Percentiles rank a stretch among this genome's conserved stretches.
Conservation (phyloP, 2,888 invertebrate species). For the Tetropium fuscum region DNA sequence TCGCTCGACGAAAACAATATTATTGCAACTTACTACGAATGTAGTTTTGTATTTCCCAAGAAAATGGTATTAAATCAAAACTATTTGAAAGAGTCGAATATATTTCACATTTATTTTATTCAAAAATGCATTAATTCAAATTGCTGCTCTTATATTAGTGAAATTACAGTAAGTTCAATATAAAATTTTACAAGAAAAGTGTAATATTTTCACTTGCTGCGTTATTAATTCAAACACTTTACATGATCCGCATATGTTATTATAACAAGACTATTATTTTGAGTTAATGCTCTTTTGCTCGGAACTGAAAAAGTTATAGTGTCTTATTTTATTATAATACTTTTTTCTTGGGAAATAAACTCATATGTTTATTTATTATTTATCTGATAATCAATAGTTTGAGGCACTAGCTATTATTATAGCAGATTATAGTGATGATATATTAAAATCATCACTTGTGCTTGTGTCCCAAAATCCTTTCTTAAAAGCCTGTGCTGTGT, state of each 20-base stretch:
- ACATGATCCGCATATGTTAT: background rate
- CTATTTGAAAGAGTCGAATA: conserved; percentile 1
- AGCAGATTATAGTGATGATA: no score
- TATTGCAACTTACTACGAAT: background rate
- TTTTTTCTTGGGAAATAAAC: conserved; percentile 1
- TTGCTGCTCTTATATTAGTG: background rate
- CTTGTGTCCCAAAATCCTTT: no score
- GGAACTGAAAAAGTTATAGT: background rate
- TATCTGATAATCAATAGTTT: no score
- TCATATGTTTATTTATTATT: no score
- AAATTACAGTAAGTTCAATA: conserved; percentile 3
- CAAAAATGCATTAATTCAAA: conserved; percentile 1
- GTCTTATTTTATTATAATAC: conserved; percentile 12
- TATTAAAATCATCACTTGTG: no score
- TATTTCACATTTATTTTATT: conserved; percentile 1
- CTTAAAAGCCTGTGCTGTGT: no score
- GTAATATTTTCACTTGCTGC: background rate
- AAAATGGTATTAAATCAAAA: conserved; percentile 2
- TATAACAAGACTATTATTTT: conserved; percentile 6
- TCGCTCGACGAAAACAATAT: conserved; percentile 1
- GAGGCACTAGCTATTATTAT: no score
- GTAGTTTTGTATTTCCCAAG: background rate
- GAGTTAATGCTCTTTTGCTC: background rate
- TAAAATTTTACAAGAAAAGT: background rate
- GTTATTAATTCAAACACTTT: background rate